Base-by-base conservation (phyloP, 1,140 invertebrate genomes). In the Melitaea cinxia region DNA sequence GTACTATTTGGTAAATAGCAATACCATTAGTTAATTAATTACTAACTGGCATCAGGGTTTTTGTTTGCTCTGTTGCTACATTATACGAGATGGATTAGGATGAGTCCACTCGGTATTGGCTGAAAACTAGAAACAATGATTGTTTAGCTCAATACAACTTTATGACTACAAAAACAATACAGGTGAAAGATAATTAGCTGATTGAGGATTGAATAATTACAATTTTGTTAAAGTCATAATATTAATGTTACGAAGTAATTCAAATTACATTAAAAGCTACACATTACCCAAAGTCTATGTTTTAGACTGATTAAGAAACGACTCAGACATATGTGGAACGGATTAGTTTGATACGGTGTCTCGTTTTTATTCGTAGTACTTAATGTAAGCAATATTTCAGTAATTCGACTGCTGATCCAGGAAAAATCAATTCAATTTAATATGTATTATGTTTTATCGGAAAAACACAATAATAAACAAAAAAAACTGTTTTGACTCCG, bases 401-500 rank as follows among this genome's bases (percentile, higher is more conserved):
- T 15, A 3, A 15, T 37, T 37, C 2, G 2, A 14, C 14, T 37
- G 7, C 6, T 3, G 3, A 35, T 10, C 3, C 2, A 2, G 2
- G 2, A 2, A 39, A 39, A 39, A 15, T 39, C 35, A n/a, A 39
- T 42, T 42, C 10, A 19, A 42, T 42, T 42, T 17, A 49, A 64
- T 77, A 77, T 19, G 15, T 26, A 33, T 65, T 59, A 65, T 30
- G 42, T 53, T 47, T 54, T 45, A 28, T 26, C 33, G 45, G 47
- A 54, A 65, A 59, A 53, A 47, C 12, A 47, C 17, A 45, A 53
- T 50, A 5, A 54, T 26, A n/a, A 19, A 33, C 19, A 72, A 57
- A 63, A 63, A 58, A 61, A 56, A 64, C 39, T 37, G 35, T 47
- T 65, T 65, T 52, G 42, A 67, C 56, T 68, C 55, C 33, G 61